Conservation (phyloP, 2,113 vertebrate species). For the Chionis minor region DNA sequence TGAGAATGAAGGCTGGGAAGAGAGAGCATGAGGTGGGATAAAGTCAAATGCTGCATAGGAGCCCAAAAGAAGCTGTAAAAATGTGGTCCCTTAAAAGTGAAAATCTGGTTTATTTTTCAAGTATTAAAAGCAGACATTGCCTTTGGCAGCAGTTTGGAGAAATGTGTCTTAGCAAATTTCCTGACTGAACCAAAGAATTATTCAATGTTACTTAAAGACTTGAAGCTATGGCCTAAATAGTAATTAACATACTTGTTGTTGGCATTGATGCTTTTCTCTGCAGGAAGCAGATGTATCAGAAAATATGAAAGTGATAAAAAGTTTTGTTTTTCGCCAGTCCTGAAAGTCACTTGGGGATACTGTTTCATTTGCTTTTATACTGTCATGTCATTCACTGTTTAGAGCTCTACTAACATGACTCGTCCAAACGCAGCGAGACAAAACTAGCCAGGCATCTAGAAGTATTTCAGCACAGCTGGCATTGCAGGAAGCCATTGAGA, state of each 20-base stretch:
- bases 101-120: constrained; percentile 80
- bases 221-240: constrained; percentile 70
- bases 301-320: constrained; percentile 69
- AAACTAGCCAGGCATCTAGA: background rate
- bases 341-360: constrained; percentile 15
- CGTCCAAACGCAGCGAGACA: background rate
- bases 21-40: constrained; percentile 31
- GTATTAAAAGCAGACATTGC: constrained; percentile 80
- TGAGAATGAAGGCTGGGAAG: constrained; percentile 1
- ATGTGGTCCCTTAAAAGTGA: constrained; percentile 73
- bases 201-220: constrained; percentile 76
- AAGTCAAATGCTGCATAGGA: constrained; percentile 3
- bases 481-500: background rate
- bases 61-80: constrained; percentile 70
- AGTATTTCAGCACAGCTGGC: background rate
- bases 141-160: constrained; percentile 75
- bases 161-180: constrained; percentile 79
- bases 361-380: constrained; percentile 9
- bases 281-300: constrained; percentile 59
- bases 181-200: constrained; percentile 70
- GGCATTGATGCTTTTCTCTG: constrained; percentile 61
- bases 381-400: constrained; percentile 14
- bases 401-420: background rate
- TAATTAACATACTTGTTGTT: constrained; percentile 75
- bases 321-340: constrained; percentile 30